Base-by-base conservation (phyloP, 2,888 invertebrate genomes). In the Patella pellucida region DNA sequence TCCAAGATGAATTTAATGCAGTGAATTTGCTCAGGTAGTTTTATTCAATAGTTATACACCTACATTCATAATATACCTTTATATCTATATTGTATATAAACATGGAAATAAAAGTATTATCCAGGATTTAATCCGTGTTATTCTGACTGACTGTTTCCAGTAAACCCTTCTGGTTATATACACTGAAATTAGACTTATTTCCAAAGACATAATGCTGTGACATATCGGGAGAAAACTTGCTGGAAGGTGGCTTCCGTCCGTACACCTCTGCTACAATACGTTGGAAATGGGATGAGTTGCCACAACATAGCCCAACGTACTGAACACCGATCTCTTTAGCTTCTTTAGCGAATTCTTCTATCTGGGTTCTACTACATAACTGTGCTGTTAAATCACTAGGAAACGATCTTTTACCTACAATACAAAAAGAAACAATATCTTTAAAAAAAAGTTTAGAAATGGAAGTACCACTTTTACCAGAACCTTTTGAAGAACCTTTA, bases 291-390 rank as follows among this genome's bases (percentile, higher is more conserved):
- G 85, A 73, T 14, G 81, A 71, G 71, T 85, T 85, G 12, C 87
- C 87, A 73, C 87, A 87, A 74, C 87, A 87, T 41, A 87, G 77
- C 0, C 87, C 87, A 11, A 86, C 75, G 74, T 86, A 86, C 75
- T 85, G 80, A 19, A 87, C 78, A 1, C 84, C 85, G 9, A 86
- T 78, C 52, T 81, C 80, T 72, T 83, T 78, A 41, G 81, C 78
- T 67, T 79, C 76, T 19, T 76, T 68, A 7, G 84, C 85, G 69
- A 86, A 86, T 56, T 82, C 73, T 12, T 31, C 74, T 7, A 88
- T 81, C 69, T 84, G 81, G 2, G 78, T 76, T 31, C 82, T 78
- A 3, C 82, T 56, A 72, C 83, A 79, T 19, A 72, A 70, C 73
- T 78, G 80, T 16, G 75, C 76, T 2, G 81, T 78, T 41, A 87